A percentile compares a stretch with the other conserved stretches of the same genome.
Conservation (phyloP, 2,888 invertebrate species). For the Drosophila affinis region DNA sequence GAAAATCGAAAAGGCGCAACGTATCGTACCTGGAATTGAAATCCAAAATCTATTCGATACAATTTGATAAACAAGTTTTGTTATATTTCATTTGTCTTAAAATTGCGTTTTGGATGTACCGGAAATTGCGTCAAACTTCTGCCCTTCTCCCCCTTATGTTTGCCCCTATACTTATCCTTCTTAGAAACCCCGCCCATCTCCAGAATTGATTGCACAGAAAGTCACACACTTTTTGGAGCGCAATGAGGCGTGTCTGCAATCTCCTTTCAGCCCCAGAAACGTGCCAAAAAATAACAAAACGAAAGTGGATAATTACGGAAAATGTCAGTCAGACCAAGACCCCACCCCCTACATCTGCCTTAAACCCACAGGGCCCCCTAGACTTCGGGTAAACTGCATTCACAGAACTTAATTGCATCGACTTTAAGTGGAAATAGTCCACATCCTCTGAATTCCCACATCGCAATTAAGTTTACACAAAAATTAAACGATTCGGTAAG, state of each 20-base stretch:
- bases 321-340: slow-evolving; percentile 59
- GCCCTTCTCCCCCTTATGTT: background rate
- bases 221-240: slow-evolving; percentile 38
- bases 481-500: no score
- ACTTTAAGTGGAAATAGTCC: no score
- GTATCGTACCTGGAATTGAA: background rate
- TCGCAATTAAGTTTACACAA: no score
- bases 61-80: slow-evolving; percentile 35
- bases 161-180: background rate
- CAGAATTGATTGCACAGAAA: slow-evolving; percentile 10
- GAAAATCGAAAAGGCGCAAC: slow-evolving; percentile 2
- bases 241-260: slow-evolving; percentile 60
- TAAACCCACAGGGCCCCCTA: background rate
- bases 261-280: slow-evolving; percentile 12
- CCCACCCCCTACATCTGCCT: background rate
- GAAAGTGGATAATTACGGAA: slow-evolving; percentile 49
- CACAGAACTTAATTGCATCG: no score
- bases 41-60: slow-evolving; percentile 28
- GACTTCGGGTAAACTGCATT: no score
- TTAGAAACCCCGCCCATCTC: background rate
- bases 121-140: slow-evolving; percentile 34
- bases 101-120: slow-evolving; percentile 22
- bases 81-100: slow-evolving; percentile 32
- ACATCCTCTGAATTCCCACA: no score
- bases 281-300: slow-evolving; percentile 43